Evolutionary conservation across 2,888 invertebrate genomes (phyloP).

Genomic region (Lamproptera curius): DNA sequence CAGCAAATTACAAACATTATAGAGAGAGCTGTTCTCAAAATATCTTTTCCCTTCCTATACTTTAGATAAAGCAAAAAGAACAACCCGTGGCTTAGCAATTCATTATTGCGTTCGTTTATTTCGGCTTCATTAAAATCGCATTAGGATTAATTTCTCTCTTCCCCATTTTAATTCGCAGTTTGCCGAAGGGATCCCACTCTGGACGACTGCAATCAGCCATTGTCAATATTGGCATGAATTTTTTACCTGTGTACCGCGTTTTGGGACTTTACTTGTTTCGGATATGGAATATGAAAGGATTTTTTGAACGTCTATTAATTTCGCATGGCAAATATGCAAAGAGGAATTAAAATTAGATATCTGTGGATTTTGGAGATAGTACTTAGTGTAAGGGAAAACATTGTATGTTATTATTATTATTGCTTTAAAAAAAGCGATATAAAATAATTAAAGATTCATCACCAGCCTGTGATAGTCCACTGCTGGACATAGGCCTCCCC

Average conservation of each 20-base stretch:
- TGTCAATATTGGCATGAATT: slow-evolving; percentile 69
- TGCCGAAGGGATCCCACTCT: slow-evolving; percentile 63
- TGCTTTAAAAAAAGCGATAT: no score
- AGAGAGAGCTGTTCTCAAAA: no score
- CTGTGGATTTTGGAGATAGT: no score
- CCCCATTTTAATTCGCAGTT: slow-evolving; percentile 74
- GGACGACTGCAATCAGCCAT: slow-evolving; percentile 70
- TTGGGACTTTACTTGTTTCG: slow-evolving; percentile 40
- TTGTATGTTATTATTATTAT: no score
- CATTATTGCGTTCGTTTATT: slow-evolving; percentile 74
- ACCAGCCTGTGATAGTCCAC: no score
- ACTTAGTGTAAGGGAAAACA: no score
- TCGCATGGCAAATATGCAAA: no score
- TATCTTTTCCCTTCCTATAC: slow-evolving; percentile 38
- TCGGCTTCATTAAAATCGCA: slow-evolving; percentile 77
- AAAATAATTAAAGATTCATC: no score
- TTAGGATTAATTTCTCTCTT: slow-evolving; percentile 78
- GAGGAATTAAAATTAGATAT: no score
- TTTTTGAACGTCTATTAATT: no score
- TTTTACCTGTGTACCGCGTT: slow-evolving; percentile 60
- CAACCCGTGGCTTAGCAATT: slow-evolving; percentile 66
- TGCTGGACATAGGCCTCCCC: no score
- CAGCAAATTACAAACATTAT: background rate
- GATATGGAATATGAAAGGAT: background rate
- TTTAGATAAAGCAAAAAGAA: slow-evolving; percentile 51